Evolutionary conservation across 2,797 vertebrate species (phyloP).

Genomic region (Gambusia yucatana): DNA sequence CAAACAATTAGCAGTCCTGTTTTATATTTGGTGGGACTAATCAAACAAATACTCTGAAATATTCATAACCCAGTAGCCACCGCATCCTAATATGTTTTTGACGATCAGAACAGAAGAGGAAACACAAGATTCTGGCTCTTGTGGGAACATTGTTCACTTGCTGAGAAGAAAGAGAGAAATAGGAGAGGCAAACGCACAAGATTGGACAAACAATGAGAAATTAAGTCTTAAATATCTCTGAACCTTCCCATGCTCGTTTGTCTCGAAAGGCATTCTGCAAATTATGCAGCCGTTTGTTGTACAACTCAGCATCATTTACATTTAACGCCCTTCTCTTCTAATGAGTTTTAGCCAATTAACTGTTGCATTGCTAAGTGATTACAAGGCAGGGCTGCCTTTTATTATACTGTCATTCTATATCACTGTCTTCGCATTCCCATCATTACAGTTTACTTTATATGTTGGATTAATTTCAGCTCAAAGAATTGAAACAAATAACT

Average conservation of each 20-base stretch:
- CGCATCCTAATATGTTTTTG: neutral
- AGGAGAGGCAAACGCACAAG: constrained; percentile 12
- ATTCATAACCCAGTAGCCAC: constrained; percentile 71
- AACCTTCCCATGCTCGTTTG: constrained; percentile 9
- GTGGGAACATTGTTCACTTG: constrained; percentile 1
- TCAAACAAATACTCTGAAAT: constrained; percentile 99
- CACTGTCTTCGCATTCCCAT: neutral
- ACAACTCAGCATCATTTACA: constrained; percentile 8
- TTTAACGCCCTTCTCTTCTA: constrained; percentile 9
- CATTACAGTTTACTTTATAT: constrained; percentile 1
- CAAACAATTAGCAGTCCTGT: constrained; percentile 92
- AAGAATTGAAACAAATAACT: neutral
- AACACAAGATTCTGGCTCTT: constrained; percentile 11
- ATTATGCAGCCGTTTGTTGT: constrained; percentile 8
- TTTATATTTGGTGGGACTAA: constrained; percentile 98
- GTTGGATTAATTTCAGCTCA: neutral
- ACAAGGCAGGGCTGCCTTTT: neutral
- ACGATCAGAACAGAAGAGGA: neutral
- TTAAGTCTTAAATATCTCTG: constrained; percentile 16
- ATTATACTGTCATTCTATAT: neutral
- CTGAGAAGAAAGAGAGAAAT: constrained; percentile 10
- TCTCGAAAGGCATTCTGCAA: neutral
- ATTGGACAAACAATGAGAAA: constrained; percentile 22
- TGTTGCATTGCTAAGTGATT: constrained; percentile 14
- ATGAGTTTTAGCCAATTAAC: constrained; percentile 15